Evolutionary conservation across 2,888 invertebrate genomes (phyloP).

Genomic region (Callyntrura guangdongensis): DNA sequence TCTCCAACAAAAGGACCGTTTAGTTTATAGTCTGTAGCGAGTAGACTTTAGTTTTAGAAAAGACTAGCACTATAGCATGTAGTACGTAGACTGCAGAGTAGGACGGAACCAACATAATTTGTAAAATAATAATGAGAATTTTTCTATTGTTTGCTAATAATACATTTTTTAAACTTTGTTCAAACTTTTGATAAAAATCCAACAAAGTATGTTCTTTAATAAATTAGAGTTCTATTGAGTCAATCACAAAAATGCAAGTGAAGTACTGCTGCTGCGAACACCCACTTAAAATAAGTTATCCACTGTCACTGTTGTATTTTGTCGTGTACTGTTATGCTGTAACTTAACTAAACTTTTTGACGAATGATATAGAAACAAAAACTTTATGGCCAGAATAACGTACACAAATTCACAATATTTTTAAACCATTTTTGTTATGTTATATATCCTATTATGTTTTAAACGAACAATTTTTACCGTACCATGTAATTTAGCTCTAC

Average conservation of each 20-base stretch:
- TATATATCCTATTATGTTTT: conserved; percentile 20
- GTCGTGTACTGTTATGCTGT: not conserved
- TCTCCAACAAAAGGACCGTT: not conserved
- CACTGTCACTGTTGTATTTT: not conserved
- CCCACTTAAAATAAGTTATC: not conserved
- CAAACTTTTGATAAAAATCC: no score
- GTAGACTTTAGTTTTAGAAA: not conserved
- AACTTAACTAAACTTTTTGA: not conserved
- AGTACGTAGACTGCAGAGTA: not conserved
- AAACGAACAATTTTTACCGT: conserved; percentile 11
- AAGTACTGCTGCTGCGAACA: not conserved
- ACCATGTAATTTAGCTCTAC: conserved; percentile 59
- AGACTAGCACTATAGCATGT: not conserved
- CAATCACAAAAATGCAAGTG: no score
- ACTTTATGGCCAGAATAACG: no score
- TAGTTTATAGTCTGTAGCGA: no score
- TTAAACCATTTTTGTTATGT: conserved; percentile 22
- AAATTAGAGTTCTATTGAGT: not conserved
- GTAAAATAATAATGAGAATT: not conserved
- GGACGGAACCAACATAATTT: no score
- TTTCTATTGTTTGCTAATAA: not conserved
- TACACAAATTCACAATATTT: no score
- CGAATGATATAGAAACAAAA: no score
- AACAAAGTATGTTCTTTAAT: not conserved
- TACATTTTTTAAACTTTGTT: no score